Evolutionary conservation across 2,888 invertebrate genomes (phyloP), one percentile per base, ranked within the genome.

Genomic region (Conchocele bisecta): DNA sequence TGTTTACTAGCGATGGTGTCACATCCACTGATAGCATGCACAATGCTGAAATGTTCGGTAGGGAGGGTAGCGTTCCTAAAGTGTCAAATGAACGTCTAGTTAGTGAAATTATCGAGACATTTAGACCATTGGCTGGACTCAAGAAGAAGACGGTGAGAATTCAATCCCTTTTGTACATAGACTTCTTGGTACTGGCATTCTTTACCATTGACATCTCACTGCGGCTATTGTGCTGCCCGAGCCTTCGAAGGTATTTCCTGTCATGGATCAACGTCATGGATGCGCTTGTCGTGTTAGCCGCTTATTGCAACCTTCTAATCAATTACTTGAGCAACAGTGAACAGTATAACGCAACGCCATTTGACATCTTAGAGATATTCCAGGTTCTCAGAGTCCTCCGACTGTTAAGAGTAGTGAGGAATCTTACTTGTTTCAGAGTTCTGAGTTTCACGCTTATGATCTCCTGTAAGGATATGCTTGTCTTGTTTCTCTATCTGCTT

Each of bases 341-440:
- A 26, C 54, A 67, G 31, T 77, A 73, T 35, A 57, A 64, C 15
- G 22, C 54, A 1, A 57, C 74, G 1, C 59, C 54, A 31, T 66
- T 65, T 15, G 81, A 81, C 41, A 17, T 76, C 6, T 57, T 81
- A 13, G 67, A 79, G 35, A 66, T 76, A 20, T 56, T 78, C 33
- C 78, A 80, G 35, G 68, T 76, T 5, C 41, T 80, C 20, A 66
- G 82, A 1, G 76, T 82, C 22, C 57, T 82, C 13, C 70, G 82
- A 7, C 69, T 82, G 15, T 41, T 82, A 3, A 50, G 82, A 20
- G 54, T 75, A 3, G 78, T 79, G 7, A 63, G 75, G 6, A 69
- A 80, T 63, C 67, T 82, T 37, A 70, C 64, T 2, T 78, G 72
- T 6, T 71, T 80, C 26, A 74, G 77, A 53, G 82, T 82, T 13